Conservation (phyloP, 1,140 invertebrate genomes). For the Periplaneta americana region DNA sequence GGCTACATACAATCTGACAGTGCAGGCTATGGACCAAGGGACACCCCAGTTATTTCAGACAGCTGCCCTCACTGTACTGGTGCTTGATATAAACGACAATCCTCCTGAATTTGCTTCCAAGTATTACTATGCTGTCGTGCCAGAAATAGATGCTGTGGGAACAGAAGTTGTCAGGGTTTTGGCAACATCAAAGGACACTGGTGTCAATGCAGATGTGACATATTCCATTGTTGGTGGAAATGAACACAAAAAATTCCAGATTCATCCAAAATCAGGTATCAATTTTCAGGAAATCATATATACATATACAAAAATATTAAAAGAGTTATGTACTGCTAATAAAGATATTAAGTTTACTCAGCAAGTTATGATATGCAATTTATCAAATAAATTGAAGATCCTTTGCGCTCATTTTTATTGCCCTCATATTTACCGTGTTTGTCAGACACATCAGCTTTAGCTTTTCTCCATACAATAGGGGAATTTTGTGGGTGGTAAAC, state of each 20-base stretch:
- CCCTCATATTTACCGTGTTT: too few relatives aligned
- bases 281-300: too few relatives aligned
- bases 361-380: too few relatives aligned
- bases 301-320: too few relatives aligned
- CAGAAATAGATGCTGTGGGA: constrained; percentile 68
- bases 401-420: too few relatives aligned
- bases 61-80: constrained; percentile 52
- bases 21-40: constrained; percentile 77
- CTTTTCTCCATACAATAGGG: too few relatives aligned
- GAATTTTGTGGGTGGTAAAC: too few relatives aligned
- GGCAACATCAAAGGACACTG: constrained; percentile 88
- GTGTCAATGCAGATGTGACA: constrained; percentile 86
- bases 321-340: too few relatives aligned
- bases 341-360: too few relatives aligned
- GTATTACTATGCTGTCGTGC: constrained; percentile 65
- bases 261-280: constrained; percentile 60
- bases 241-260: constrained; percentile 77
- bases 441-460: too few relatives aligned
- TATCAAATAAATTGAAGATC: too few relatives aligned
- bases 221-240: constrained; percentile 87
- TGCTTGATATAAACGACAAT: constrained; percentile 88
- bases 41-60: constrained; percentile 56
- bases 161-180: constrained; percentile 74
- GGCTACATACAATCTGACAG: constrained; percentile 75
- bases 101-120: constrained; percentile 83